Evolutionary conservation across 2,888 invertebrate species (phyloP).

Genomic region (Teinopalpus imperialis): DNA sequence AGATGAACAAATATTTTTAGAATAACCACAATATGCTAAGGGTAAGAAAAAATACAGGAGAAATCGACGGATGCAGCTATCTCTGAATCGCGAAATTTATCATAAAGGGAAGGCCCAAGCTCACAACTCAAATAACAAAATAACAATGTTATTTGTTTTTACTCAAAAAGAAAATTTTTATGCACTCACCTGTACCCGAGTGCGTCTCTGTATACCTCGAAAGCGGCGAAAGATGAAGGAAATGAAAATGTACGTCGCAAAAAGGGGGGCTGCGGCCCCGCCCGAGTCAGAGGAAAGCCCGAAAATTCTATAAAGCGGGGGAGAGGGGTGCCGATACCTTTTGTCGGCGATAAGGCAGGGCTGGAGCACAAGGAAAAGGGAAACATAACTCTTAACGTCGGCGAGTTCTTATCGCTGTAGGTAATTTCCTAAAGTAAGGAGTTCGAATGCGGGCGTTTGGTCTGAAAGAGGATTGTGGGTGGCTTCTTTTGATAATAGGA

Average conservation of each 20-base stretch:
- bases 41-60: too few relatives aligned
- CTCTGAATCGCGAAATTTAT: too few relatives aligned
- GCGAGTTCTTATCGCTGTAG: conserved; percentile 70
- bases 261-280: conserved; percentile 58
- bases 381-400: conserved; percentile 75
- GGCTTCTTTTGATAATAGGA: conserved; percentile 19
- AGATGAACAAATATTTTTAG: too few relatives aligned
- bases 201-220: conserved; percentile 57
- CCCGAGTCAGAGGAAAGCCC: conserved; percentile 54
- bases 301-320: conserved; percentile 80
- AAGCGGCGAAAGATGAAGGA: conserved; percentile 81
- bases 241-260: conserved; percentile 82
- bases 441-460: conserved; percentile 18
- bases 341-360: conserved; percentile 71
- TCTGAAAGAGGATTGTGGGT: conserved; percentile 14
- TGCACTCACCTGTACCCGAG: conserved; percentile 29
- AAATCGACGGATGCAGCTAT: too few relatives aligned
- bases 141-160: too few relatives aligned
- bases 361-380: conserved; percentile 41
- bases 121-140: too few relatives aligned
- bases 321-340: conserved; percentile 60
- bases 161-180: too few relatives aligned
- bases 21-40: too few relatives aligned
- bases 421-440: conserved; percentile 56
- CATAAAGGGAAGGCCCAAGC: too few relatives aligned